Evolutionary conservation across 2,113 vertebrate genomes (phyloP).

Genomic region (Sceloporus tristichus): DNA sequence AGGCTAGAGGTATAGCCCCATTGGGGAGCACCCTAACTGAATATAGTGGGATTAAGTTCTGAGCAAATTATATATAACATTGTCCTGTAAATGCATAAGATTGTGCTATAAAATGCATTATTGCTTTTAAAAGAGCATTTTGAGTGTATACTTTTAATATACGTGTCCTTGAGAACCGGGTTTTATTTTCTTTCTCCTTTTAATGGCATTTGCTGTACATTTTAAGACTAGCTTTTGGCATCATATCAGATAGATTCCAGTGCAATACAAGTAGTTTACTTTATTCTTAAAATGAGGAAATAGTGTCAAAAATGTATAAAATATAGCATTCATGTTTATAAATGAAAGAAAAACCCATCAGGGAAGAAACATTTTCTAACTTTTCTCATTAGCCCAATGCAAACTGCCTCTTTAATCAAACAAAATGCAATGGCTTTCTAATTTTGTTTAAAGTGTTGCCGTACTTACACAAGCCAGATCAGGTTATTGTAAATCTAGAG

Average conservation of each 20-base stretch:
- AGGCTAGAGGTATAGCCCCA: neutral
- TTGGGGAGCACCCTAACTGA: neutral
- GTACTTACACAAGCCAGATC: slow-evolving; percentile 93
- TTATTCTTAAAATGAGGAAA: slow-evolving; percentile 81
- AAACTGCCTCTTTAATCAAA: slow-evolving; percentile 88
- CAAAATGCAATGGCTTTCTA: slow-evolving; percentile 82
- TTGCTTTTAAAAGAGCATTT: slow-evolving; percentile 41
- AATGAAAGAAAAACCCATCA: slow-evolving; percentile 80
- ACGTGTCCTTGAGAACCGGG: slow-evolving; percentile 67
- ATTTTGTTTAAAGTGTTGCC: slow-evolving; percentile 92
- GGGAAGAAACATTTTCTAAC: slow-evolving; percentile 82
- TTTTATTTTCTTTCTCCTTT: slow-evolving; percentile 31
- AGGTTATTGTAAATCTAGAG: slow-evolving; percentile 90
- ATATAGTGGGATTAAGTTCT: neutral
- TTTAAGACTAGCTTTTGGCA: slow-evolving; percentile 76
- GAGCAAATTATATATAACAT: neutral
- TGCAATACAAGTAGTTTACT: slow-evolving; percentile 75
- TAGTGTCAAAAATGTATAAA: slow-evolving; percentile 81
- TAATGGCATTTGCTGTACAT: slow-evolving; percentile 70
- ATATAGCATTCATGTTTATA: slow-evolving; percentile 77
- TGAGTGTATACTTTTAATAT: slow-evolving; percentile 21
- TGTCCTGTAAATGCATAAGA: slow-evolving; percentile 51
- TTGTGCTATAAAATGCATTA: slow-evolving; percentile 59
- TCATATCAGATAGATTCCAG: slow-evolving; percentile 73
- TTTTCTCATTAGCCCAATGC: slow-evolving; percentile 83